Evolutionary conservation across 2,888 invertebrate genomes (phyloP).

Genomic region (Athetis lepigone): DNA sequence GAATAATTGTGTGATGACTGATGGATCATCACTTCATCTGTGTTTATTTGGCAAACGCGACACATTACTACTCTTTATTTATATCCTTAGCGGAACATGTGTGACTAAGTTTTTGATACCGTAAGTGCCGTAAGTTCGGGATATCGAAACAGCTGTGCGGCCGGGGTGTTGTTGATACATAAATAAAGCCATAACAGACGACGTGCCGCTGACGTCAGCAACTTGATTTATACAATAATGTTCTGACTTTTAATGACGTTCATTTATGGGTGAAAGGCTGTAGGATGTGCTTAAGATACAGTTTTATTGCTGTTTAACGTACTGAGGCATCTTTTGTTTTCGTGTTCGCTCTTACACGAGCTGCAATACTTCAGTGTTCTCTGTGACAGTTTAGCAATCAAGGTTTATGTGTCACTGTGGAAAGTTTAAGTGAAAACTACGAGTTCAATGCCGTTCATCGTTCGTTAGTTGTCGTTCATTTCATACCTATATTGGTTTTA

Average conservation of each 20-base stretch:
- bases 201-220: conserved; percentile 76
- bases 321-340: conserved; percentile 24
- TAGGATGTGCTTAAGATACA: conserved; percentile 20
- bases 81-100: conserved; percentile 20
- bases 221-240: conserved; percentile 77
- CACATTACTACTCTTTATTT: conserved; percentile 16
- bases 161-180: conserved; percentile 45
- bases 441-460: too few species aligned
- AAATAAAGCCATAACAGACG: conserved; percentile 67
- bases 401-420: neutral
- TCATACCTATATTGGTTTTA: neutral
- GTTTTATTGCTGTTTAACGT: conserved; percentile 24
- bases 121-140: conserved; percentile 20
- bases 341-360: conserved; percentile 1
- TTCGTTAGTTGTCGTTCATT: too few species aligned
- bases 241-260: conserved; percentile 66
- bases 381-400: neutral
- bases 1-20: conserved; percentile 12
- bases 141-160: conserved; percentile 53
- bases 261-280: conserved; percentile 61
- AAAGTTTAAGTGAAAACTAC: neutral
- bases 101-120: conserved; percentile 16
- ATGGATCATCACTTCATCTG: conserved; percentile 12
- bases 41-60: conserved; percentile 13
- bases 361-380: neutral